phyloP scores from a whole-genome alignment of 2,797 vertebrate genomes.

The Melanotaenia pygmaea region DNA sequence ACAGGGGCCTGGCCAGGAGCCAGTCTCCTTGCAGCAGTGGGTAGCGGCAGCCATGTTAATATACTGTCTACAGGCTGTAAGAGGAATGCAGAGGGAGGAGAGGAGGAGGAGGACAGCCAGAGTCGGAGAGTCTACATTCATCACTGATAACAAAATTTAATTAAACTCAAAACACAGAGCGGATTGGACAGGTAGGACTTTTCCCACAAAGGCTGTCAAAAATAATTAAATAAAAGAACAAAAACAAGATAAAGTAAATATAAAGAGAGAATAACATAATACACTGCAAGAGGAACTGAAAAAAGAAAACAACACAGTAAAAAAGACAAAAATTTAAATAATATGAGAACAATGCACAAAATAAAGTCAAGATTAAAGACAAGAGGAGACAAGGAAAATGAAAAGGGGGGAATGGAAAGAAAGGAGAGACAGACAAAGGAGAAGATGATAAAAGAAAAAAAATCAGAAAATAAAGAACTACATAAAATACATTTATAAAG shows the following conservation, averaged over 20 bases:
- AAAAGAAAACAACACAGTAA: background rate
- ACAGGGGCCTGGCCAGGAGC: slow-evolving; percentile 67
- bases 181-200: background rate
- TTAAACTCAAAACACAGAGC: slow-evolving; percentile 15
- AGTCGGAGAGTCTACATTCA: slow-evolving; percentile 43
- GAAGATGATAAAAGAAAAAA: fast-evolving
- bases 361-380: background rate
- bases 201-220: background rate
- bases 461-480: background rate
- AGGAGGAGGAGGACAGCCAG: slow-evolving; percentile 38
- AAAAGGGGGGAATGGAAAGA: background rate
- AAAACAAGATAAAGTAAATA: background rate
- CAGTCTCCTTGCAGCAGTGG: slow-evolving; percentile 65
- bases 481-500: background rate
- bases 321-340: background rate
- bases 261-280: background rate
- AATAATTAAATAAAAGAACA: background rate
- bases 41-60: slow-evolving; percentile 65
- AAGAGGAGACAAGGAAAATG: background rate
- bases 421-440: background rate
- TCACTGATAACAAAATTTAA: slow-evolving; percentile 33
- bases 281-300: background rate
- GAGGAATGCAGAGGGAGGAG: slow-evolving; percentile 51
- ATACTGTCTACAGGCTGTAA: slow-evolving; percentile 58
- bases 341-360: background rate